Evolutionary conservation across 2,113 vertebrate species (phyloP).

Genomic region (Rhodinocichla rosea): DNA sequence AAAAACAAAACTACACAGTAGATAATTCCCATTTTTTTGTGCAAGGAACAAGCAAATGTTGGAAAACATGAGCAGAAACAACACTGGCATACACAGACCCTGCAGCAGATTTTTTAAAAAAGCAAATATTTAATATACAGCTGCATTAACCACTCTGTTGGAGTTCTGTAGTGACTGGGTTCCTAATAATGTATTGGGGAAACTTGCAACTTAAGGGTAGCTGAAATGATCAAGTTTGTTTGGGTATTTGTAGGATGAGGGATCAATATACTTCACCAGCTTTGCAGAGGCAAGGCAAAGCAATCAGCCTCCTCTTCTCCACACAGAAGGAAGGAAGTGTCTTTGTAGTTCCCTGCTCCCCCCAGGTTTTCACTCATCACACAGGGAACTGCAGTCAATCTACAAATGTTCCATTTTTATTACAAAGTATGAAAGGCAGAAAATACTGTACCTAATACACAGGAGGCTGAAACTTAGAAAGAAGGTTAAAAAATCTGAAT

Average conservation of each 20-base stretch:
- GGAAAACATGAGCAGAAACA: neutral
- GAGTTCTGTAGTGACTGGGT: neutral
- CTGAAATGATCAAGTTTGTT: neutral
- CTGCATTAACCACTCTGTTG: neutral
- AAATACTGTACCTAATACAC: conserved; percentile 79
- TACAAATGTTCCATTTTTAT: conserved; percentile 79
- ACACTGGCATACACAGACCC: neutral
- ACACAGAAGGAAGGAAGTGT: neutral
- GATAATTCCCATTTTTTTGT: neutral
- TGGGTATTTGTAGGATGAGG: neutral
- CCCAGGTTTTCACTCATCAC: conserved; percentile 47
- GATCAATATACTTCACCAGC: neutral
- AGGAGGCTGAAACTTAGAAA: conserved; percentile 74
- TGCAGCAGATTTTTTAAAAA: neutral
- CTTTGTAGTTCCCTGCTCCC: neutral
- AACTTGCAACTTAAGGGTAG: neutral
- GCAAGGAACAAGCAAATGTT: neutral
- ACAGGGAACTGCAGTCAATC: conserved; percentile 69
- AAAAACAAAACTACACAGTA: neutral
- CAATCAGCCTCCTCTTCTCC: neutral
- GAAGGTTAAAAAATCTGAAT: conserved; percentile 67
- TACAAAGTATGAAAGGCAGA: conserved; percentile 83
- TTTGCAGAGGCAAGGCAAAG: neutral
- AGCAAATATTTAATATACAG: neutral
- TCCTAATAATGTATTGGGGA: neutral